phyloP scores from a whole-genome alignment of 1,140 invertebrate species.

The Drosophila kanapiae region DNA sequence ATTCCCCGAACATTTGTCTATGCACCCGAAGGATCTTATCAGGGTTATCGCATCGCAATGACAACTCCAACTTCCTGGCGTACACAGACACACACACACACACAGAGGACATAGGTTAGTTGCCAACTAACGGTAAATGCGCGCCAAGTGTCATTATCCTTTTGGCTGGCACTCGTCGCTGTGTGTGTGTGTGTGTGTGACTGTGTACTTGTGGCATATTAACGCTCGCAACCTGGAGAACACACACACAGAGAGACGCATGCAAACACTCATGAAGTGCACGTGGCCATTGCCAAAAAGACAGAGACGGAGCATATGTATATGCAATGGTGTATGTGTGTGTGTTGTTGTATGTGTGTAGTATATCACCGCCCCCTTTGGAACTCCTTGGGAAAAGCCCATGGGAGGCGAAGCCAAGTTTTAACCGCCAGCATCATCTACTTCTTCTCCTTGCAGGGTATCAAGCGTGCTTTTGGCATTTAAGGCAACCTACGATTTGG shows the following conservation, averaged over 20 bases:
- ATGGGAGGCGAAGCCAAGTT: constrained; percentile 60
- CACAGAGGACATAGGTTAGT: constrained; percentile 46
- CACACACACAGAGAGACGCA: constrained; percentile 37
- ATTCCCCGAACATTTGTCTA: constrained; percentile 43
- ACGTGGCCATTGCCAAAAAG: constrained; percentile 73
- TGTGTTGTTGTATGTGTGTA: constrained; percentile 16
- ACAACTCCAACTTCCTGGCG: constrained; percentile 43
- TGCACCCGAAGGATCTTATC: constrained; percentile 49
- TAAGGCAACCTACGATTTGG: not conserved
- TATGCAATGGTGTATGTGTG: not conserved
- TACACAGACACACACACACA: constrained; percentile 19
- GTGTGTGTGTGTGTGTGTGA: constrained; percentile 10
- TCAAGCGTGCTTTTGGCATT: constrained; percentile 1
- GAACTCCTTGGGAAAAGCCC: constrained; percentile 16
- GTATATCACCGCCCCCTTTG: constrained; percentile 18
- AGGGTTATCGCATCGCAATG: constrained; percentile 54
- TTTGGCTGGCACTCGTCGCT: constrained; percentile 64
- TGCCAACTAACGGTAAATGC: constrained; percentile 77
- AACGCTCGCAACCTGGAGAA: constrained; percentile 36
- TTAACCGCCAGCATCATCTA: constrained; percentile 65
- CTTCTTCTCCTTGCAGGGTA: constrained; percentile 17
- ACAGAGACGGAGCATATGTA: constrained; percentile 23
- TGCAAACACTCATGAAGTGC: constrained; percentile 48
- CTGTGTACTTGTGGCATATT: constrained; percentile 41
- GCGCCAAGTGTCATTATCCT: constrained; percentile 81